Percentiles rank a stretch among this genome's conserved stretches.
Evolutionary conservation across 2,797 vertebrate genomes (phyloP).

Genomic region (Carapus acus): DNA sequence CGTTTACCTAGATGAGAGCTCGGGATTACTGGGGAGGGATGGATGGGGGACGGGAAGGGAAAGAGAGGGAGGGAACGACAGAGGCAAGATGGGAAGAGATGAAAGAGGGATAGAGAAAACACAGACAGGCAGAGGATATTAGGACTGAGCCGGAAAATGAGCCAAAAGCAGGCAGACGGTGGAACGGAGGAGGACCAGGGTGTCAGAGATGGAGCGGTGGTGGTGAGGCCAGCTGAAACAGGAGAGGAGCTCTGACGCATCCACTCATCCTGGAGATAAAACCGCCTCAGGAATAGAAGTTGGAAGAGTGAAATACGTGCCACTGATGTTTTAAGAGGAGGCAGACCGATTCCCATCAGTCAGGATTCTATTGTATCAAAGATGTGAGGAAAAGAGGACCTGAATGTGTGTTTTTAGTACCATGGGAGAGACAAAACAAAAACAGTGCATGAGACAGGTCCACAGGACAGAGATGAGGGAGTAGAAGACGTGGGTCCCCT

Average conservation of each 20-base stretch:
- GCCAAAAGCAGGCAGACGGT: conserved; percentile 12
- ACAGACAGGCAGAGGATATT: conserved; percentile 25
- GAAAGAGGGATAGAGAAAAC: conserved; percentile 22
- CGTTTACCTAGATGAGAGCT: conserved; percentile 19
- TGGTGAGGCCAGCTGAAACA: conserved; percentile 17
- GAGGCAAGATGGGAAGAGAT: conserved; percentile 27
- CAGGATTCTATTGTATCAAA: conserved; percentile 47
- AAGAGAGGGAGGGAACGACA: conserved; percentile 20
- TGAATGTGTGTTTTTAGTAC: not conserved
- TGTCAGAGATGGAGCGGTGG: not conserved
- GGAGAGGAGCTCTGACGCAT: conserved; percentile 38
- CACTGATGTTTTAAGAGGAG: conserved; percentile 41
- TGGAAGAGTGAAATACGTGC: conserved; percentile 34
- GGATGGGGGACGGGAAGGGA: conserved; percentile 16
- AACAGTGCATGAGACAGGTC: not conserved
- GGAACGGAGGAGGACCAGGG: conserved; percentile 9
- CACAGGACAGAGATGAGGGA: not conserved
- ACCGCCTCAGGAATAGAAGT: conserved; percentile 30
- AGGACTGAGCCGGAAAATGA: conserved; percentile 22
- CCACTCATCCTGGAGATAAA: conserved; percentile 57
- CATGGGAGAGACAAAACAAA: conserved; percentile 7
- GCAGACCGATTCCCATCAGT: conserved; percentile 34
- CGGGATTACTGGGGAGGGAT: conserved; percentile 4
- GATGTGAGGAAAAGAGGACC: conserved; percentile 20
- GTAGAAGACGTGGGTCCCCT: conserved; percentile 13